phyloP scores from a whole-genome alignment of 2,113 vertebrate genomes.

The Cavia aperea region DNA sequence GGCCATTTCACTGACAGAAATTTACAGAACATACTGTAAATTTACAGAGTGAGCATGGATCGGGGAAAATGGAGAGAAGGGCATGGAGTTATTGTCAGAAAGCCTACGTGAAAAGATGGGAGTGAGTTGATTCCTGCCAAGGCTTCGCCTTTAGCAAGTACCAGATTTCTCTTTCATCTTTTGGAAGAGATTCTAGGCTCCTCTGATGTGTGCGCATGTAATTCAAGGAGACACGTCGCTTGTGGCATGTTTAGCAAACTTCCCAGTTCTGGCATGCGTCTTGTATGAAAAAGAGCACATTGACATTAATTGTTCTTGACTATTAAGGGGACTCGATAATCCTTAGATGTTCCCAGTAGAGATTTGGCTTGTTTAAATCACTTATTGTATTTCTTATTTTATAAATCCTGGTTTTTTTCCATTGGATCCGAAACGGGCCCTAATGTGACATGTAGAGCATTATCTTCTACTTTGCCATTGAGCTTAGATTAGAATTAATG shows the following conservation, averaged over 20 bases:
- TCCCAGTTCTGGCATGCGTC: background rate
- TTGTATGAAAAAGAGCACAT: background rate
- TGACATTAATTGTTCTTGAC: constrained; percentile 14
- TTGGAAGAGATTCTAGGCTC: background rate
- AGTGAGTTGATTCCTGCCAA: background rate
- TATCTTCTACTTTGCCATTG: background rate
- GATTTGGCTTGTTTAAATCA: background rate
- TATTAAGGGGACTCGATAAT: background rate
- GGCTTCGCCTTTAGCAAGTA: background rate
- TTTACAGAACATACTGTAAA: background rate
- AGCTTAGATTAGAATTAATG: background rate
- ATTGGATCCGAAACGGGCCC: background rate
- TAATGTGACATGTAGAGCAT: background rate
- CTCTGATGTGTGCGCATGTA: background rate
- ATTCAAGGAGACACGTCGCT: background rate
- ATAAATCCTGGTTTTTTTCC: background rate
- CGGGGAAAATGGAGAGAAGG: background rate
- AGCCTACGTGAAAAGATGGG: background rate
- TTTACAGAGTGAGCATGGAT: background rate
- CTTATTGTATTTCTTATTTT: background rate
- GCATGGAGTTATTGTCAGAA: background rate
- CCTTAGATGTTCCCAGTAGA: background rate
- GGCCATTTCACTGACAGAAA: background rate
- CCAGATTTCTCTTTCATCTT: constrained; percentile 24
- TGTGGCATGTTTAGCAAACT: background rate